phyloP scores from a whole-genome alignment of 2,113 vertebrate genomes.

The Ageneiosus marmoratus region DNA sequence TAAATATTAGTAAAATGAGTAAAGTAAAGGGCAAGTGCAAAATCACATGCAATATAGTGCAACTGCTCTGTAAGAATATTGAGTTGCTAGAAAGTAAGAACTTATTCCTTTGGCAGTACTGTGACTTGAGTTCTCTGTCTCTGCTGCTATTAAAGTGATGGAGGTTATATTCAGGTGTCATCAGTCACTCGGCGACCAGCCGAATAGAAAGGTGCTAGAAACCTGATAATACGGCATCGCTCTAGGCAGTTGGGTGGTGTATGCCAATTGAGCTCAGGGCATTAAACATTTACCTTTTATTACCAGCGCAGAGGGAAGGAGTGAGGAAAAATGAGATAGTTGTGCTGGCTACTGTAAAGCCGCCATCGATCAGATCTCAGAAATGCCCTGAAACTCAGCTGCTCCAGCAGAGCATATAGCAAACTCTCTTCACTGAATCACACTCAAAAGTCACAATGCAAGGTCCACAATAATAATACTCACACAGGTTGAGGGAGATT shows the following conservation, averaged over 20 bases:
- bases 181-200: conserved; percentile 36
- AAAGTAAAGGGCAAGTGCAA: not conserved
- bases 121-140: conserved; percentile 19
- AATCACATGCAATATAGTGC: not conserved
- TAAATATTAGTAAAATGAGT: not conserved
- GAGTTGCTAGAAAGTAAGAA: not conserved
- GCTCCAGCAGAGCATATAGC: conserved; percentile 40
- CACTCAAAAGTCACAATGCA: conserved; percentile 27
- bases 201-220: conserved; percentile 40
- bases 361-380: conserved; percentile 39
- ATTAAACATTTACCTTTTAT: conserved; percentile 63
- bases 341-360: conserved; percentile 36
- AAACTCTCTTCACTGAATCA: conserved; percentile 29
- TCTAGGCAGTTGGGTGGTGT: conserved; percentile 36
- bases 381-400: conserved; percentile 22
- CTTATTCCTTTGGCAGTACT: not conserved
- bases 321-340: conserved; percentile 45
- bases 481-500: conserved; percentile 31
- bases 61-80: not conserved
- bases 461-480: not conserved
- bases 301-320: conserved; percentile 39
- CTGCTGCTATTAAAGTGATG: conserved; percentile 14
- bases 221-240: conserved; percentile 53
- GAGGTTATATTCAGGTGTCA: conserved; percentile 42
- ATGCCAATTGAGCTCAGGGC: conserved; percentile 39